Evolutionary conservation across 37 sponge, comb jelly and placozoan genomes (phyloP).

Genomic region (Mnemiopsis leidyi): DNA sequence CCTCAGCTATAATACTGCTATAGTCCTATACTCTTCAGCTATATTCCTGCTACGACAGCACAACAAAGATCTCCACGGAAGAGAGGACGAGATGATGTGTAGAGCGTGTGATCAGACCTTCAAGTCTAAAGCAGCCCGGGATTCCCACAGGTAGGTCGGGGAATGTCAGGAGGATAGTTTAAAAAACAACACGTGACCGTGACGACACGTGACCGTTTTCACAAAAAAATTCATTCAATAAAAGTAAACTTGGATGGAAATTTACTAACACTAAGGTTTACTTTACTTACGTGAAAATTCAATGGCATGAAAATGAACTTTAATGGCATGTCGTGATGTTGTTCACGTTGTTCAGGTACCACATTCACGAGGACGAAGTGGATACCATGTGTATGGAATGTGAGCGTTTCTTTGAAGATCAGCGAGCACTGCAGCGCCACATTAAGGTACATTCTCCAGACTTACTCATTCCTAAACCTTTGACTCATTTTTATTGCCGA

Average conservation of each 20-base stretch:
- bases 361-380: conserved; percentile 42
- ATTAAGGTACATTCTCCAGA: not conserved
- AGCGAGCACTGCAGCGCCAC: conserved; percentile 26
- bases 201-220: no score
- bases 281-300: no score
- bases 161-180: no score
- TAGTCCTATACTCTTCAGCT: not conserved
- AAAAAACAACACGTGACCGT: not conserved
- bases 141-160: conserved; percentile 17
- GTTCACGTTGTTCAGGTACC: conserved; percentile 42
- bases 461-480: no score
- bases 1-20: no score
- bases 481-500: no score
- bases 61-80: conserved; percentile 13
- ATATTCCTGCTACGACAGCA: conserved; percentile 24
- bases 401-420: conserved; percentile 51
- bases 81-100: conserved; percentile 34
- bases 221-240: no score
- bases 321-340: no score
- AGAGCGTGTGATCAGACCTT: conserved; percentile 55
- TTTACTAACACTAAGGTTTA: no score
- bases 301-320: no score
- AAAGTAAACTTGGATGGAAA: no score
- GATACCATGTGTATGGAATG: conserved; percentile 58
- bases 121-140: conserved; percentile 35